Evolutionary conservation across 2,113 vertebrate genomes (phyloP).

Genomic region (Argyrosomus japonicus): DNA sequence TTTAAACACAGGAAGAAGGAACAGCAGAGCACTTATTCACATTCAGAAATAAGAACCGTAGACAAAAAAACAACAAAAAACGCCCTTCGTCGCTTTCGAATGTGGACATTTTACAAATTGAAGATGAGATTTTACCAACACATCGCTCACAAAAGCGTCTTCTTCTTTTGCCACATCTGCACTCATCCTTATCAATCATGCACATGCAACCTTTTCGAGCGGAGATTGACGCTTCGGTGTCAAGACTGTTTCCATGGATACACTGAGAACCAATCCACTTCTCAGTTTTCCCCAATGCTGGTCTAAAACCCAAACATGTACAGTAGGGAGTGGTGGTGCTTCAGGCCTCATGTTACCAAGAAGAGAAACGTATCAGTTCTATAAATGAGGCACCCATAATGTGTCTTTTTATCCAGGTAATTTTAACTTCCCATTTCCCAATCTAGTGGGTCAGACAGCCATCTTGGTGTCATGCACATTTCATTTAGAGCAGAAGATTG

Average conservation of each 20-base stretch:
- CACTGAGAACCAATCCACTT: slow-evolving; percentile 56
- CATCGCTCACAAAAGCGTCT: slow-evolving; percentile 1
- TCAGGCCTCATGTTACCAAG: slow-evolving; percentile 18
- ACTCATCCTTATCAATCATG: slow-evolving; percentile 67
- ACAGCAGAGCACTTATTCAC: not conserved
- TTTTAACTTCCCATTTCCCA: slow-evolving; percentile 54
- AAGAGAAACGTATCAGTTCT: slow-evolving; percentile 14
- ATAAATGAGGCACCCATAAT: slow-evolving; percentile 29
- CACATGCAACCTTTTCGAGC: slow-evolving; percentile 70
- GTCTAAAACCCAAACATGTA: slow-evolving; percentile 59
- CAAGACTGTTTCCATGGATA: slow-evolving; percentile 76
- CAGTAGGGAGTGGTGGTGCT: slow-evolving; percentile 6
- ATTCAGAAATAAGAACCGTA: not conserved
- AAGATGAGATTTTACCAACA: not conserved
- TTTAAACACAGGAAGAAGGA: slow-evolving; percentile 1
- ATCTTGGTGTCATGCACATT: slow-evolving; percentile 63
- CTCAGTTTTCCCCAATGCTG: slow-evolving; percentile 38
- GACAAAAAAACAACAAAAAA: slow-evolving; percentile 4
- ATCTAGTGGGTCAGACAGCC: slow-evolving; percentile 61
- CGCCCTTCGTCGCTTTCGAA: slow-evolving; percentile 6
- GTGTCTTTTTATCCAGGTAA: slow-evolving; percentile 57
- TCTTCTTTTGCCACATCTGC: slow-evolving; percentile 36
- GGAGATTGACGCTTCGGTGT: slow-evolving; percentile 54
- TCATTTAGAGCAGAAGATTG: slow-evolving; percentile 75
- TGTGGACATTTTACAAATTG: slow-evolving; percentile 9